Percentiles rank a stretch among this genome's conserved stretches.
These are phyloP conservation scores for Ailurus styani DNA, from an alignment of 2,113 vertebrate species.

Conservation along the genomic window DNA sequence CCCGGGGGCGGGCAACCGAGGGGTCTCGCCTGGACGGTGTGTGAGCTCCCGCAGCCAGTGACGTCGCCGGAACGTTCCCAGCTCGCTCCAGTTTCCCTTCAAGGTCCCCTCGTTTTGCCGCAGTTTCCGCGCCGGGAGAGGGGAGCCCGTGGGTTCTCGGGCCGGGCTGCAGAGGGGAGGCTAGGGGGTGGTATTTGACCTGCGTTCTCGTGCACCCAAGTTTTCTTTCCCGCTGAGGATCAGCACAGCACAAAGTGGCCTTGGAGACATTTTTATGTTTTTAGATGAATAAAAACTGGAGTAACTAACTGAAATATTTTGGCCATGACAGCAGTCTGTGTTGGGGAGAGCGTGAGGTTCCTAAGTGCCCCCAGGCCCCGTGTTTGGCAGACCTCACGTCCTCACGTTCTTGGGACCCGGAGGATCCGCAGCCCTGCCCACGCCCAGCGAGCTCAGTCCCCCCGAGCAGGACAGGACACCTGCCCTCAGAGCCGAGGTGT, in stretches of 20 bases:
- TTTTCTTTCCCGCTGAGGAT: neutral
- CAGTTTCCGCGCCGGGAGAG: neutral
- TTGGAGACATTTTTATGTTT: neutral
- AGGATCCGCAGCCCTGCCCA: neutral
- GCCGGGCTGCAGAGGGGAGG: fast-evolving
- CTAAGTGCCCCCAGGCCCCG: too few relatives aligned
- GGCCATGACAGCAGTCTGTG: neutral
- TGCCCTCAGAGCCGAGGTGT: too few relatives aligned
- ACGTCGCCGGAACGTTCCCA: neutral
- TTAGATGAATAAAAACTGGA: neutral
- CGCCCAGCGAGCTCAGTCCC: neutral
- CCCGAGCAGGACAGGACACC: neutral
- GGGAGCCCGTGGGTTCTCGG: too few relatives aligned
- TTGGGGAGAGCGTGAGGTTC: neutral
- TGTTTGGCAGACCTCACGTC: neutral
- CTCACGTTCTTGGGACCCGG: neutral
- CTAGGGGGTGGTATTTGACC: fast-evolving
- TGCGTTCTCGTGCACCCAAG: neutral
- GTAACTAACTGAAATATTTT: neutral
- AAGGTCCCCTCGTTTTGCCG: neutral
- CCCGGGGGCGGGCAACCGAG: neutral
- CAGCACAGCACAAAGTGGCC: neutral
- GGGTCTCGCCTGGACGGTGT: neutral
- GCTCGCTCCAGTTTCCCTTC: neutral
- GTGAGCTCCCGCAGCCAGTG: neutral